Evolutionary conservation across 1,140 invertebrate species (phyloP).

Genomic region (Ceratina calcarata): DNA sequence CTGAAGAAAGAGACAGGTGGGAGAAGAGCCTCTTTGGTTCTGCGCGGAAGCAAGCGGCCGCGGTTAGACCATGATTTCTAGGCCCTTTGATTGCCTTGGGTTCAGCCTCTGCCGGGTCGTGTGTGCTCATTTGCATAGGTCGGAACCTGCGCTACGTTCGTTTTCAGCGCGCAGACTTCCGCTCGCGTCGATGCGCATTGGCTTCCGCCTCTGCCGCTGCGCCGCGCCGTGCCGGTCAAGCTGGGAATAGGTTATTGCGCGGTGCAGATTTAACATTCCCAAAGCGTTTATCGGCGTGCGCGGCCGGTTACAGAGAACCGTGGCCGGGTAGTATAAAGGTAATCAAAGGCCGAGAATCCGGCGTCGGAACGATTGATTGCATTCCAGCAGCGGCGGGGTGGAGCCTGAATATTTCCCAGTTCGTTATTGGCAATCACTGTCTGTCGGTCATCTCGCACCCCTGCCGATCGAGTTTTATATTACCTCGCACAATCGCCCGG

Average conservation of each 20-base stretch:
- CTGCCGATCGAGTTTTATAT: slow-evolving; percentile 28
- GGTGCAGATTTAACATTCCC: slow-evolving; percentile 43
- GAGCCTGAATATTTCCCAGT: slow-evolving; percentile 39
- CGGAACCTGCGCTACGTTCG: slow-evolving; percentile 1
- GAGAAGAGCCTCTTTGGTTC: neutral
- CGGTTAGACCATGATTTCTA: neutral
- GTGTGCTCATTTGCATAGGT: slow-evolving; percentile 49
- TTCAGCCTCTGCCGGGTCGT: slow-evolving; percentile 17
- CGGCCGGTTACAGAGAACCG: slow-evolving; percentile 33
- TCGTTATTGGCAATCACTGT: slow-evolving; percentile 51
- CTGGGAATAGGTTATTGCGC: slow-evolving; percentile 39
- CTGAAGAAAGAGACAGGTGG: neutral
- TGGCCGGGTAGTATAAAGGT: slow-evolving; percentile 40
- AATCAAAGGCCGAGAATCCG: slow-evolving; percentile 47
- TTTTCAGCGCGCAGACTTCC: slow-evolving; percentile 38
- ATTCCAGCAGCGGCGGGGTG: slow-evolving; percentile 31
- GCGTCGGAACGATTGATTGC: slow-evolving; percentile 46
- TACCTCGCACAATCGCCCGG: slow-evolving; percentile 17
- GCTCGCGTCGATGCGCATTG: slow-evolving; percentile 41
- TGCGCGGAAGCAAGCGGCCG: neutral
- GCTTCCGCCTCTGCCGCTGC: neutral
- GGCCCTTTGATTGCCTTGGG: slow-evolving; percentile 38
- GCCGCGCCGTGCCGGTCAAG: neutral
- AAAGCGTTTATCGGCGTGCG: slow-evolving; percentile 28
- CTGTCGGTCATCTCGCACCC: slow-evolving; percentile 19